These are phyloP conservation scores for Cerceris ruficornis DNA, from an alignment of 2,888 invertebrate genomes.

Conservation along the genomic window DNA sequence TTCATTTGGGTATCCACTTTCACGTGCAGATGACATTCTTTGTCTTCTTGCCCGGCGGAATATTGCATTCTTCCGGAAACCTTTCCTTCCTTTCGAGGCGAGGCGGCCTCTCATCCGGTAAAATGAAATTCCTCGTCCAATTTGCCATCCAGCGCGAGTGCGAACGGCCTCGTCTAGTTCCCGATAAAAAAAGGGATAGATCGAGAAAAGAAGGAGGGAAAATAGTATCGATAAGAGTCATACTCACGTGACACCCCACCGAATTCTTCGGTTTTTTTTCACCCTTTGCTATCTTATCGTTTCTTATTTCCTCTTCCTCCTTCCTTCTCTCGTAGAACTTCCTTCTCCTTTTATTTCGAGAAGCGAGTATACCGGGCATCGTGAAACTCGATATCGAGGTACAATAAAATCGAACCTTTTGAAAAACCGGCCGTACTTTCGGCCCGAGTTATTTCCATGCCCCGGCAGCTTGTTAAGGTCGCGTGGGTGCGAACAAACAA, in stretches of 20 bases:
- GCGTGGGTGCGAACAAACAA: conserved; percentile 45
- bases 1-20: conserved; percentile 72
- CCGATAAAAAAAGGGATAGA: conserved; percentile 31
- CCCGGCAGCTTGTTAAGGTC: conserved; percentile 26
- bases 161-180: conserved; percentile 40
- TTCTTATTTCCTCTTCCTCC: neutral
- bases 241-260: neutral
- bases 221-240: conserved; percentile 11
- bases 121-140: conserved; percentile 74
- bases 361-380: neutral
- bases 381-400: conserved; percentile 55
- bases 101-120: conserved; percentile 62
- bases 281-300: neutral
- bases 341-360: neutral
- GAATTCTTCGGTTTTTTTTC: neutral
- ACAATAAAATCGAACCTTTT: conserved; percentile 56
- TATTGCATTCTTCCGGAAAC: conserved; percentile 71
- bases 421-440: conserved; percentile 44
- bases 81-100: conserved; percentile 59
- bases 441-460: conserved; percentile 43
- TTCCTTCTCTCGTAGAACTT: neutral
- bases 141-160: conserved; percentile 63
- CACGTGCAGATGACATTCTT: conserved; percentile 70
- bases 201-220: conserved; percentile 17
- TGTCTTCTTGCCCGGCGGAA: conserved; percentile 64